A percentile compares a stretch with the other conserved stretches of the same genome.
These are phyloP conservation scores for Eulithis testata DNA, from an alignment of 2,888 invertebrate species.

Conservation along the genomic window DNA sequence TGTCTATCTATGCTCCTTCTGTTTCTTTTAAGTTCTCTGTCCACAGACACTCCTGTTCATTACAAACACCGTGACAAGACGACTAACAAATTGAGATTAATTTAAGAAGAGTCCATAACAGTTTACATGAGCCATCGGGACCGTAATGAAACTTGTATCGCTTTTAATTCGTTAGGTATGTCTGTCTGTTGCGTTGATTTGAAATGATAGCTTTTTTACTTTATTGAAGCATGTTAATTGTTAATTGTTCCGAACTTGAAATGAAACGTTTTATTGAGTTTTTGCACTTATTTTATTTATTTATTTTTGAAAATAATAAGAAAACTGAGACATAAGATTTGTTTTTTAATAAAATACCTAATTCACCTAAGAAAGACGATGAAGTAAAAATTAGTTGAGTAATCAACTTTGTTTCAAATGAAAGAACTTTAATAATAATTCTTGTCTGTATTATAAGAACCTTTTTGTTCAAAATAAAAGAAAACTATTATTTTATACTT, in stretches of 20 bases:
- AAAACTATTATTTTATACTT: no score
- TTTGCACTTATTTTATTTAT: no score
- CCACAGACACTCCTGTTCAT: constrained; percentile 72
- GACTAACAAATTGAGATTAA: constrained; percentile 82
- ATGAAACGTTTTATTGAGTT: no score
- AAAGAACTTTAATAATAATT: no score
- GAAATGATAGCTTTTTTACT: constrained; percentile 38
- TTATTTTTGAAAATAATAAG: no score
- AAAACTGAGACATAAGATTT: no score
- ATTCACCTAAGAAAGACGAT: no score
- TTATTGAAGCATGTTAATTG: not conserved
- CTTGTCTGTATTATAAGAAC: no score
- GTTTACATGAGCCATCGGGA: constrained; percentile 36
- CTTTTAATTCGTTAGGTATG: constrained; percentile 10
- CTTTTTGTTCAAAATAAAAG: no score
- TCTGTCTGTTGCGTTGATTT: constrained; percentile 27
- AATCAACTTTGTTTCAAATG: no score
- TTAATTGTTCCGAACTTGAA: not conserved
- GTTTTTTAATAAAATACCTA: no score
- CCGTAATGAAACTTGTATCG: constrained; percentile 15
- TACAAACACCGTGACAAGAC: constrained; percentile 82
- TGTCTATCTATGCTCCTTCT: constrained; percentile 7
- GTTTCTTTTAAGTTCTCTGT: constrained; percentile 4
- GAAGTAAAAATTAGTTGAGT: no score
- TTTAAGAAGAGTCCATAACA: constrained; percentile 55